Conservation (phyloP, 2,888 invertebrate species). For the Eremobia ochroleuca region DNA sequence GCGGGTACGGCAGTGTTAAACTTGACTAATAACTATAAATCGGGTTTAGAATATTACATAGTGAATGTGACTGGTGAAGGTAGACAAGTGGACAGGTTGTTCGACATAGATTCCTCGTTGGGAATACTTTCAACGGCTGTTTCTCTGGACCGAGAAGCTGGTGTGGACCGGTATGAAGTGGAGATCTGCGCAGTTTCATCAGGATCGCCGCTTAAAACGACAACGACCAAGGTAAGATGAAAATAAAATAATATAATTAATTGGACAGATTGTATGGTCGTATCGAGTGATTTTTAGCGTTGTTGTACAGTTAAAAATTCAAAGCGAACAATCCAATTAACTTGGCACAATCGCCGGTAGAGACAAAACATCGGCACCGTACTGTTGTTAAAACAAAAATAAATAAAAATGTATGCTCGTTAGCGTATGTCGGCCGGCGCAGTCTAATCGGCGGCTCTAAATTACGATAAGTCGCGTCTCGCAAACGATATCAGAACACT, state of each 20-base stretch:
- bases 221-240: constrained; percentile 95
- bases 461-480: constrained; percentile 89
- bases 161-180: constrained; percentile 95
- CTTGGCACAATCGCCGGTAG: constrained; percentile 84
- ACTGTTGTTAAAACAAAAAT: constrained; percentile 86
- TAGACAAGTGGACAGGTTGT: constrained; percentile 96
- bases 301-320: constrained; percentile 75
- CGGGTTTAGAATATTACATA: constrained; percentile 96
- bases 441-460: constrained; percentile 89
- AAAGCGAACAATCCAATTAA: constrained; percentile 86
- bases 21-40: constrained; percentile 93
- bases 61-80: constrained; percentile 95
- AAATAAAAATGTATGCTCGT: constrained; percentile 88
- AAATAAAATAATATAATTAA: constrained; percentile 66
- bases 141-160: constrained; percentile 95
- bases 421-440: constrained; percentile 86
- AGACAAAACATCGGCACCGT: constrained; percentile 87
- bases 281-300: constrained; percentile 71
- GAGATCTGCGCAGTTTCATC: constrained; percentile 96
- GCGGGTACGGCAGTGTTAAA: constrained; percentile 96
- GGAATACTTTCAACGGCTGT: constrained; percentile 97
- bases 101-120: constrained; percentile 97
- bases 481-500: constrained; percentile 87
- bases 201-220: constrained; percentile 93
- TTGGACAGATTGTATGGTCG: constrained; percentile 68